Percentiles rank a stretch among this genome's conserved stretches.
Conservation (phyloP, 2,113 vertebrate species). For the Eurystomus gularis region DNA sequence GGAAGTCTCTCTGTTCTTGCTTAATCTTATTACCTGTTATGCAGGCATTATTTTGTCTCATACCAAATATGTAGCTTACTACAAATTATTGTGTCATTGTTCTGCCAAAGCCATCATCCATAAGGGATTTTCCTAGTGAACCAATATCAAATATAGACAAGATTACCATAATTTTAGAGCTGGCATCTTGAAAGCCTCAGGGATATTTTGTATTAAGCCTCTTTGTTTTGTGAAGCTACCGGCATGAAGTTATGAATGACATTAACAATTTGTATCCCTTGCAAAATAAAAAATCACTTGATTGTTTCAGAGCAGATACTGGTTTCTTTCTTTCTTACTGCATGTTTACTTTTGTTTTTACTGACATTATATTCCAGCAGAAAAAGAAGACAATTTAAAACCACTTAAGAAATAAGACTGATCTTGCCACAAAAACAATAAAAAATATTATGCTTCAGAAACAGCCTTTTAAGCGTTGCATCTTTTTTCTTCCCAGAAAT, state of each 20-base stretch:
- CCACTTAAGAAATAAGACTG: background rate
- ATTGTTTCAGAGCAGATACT: background rate
- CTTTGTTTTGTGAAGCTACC: constrained; percentile 49
- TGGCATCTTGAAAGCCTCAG: constrained; percentile 30
- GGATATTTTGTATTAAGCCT: constrained; percentile 57
- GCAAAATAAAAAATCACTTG: background rate
- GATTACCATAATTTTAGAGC: constrained; percentile 63
- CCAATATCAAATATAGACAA: constrained; percentile 51
- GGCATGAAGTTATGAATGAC: constrained; percentile 15
- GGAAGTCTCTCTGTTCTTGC: constrained; percentile 20
- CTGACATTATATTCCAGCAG: background rate
- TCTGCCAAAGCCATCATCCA: constrained; percentile 55
- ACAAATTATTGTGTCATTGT: constrained; percentile 66
- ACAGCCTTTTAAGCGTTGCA: background rate
- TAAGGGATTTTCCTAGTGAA: constrained; percentile 58
- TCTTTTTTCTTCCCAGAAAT: background rate
- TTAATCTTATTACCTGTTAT: constrained; percentile 69
- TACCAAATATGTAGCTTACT: constrained; percentile 18
- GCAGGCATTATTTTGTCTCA: constrained; percentile 13
- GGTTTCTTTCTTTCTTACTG: background rate
- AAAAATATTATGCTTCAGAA: background rate
- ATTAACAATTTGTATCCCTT: background rate
- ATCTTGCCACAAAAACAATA: background rate
- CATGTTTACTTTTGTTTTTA: background rate
- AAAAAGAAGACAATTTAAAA: background rate